These are phyloP conservation scores for Sus cebifrons DNA, from an alignment of 2,797 vertebrate species.

Conservation along the genomic window DNA sequence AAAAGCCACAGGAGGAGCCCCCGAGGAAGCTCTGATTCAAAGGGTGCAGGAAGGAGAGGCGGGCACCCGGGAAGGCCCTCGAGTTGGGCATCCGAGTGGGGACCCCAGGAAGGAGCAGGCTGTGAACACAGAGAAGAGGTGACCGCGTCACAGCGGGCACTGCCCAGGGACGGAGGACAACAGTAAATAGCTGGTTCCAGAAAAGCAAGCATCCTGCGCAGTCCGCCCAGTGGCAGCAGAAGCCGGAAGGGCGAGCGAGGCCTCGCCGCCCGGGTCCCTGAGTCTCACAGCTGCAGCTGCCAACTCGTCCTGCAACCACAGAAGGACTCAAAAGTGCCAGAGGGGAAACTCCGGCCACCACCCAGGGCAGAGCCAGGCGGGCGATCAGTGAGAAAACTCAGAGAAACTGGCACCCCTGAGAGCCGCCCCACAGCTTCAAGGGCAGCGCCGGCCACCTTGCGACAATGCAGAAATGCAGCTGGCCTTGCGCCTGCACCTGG, in stretches of 20 bases:
- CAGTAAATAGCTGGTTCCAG: fast-evolving
- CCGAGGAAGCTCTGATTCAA: neutral
- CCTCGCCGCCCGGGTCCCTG: fast-evolving
- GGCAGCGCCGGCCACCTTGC: neutral
- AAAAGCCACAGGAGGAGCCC: neutral
- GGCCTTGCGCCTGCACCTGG: too few relatives aligned
- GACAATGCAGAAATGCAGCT: neutral
- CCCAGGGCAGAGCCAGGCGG: fast-evolving
- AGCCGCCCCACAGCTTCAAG: neutral
- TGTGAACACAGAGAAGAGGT: fast-evolving
- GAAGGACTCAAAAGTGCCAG: too few relatives aligned
- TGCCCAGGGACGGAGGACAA: too few relatives aligned
- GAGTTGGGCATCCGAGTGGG: fast-evolving
- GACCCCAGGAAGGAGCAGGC: fast-evolving
- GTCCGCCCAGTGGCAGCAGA: neutral
- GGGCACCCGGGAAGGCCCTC: neutral
- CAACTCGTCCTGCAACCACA: neutral
- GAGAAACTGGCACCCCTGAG: fast-evolving
- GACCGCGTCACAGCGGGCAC: too few relatives aligned
- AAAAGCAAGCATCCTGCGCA: fast-evolving
- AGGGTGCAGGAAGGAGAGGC: fast-evolving
- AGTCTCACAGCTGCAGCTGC: neutral
- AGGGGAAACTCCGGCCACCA: neutral
- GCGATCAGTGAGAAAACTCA: fast-evolving
- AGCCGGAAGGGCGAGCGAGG: too few relatives aligned